Percentiles rank a stretch among this genome's conserved stretches.
Conservation (phyloP, 92 coral and sea anemone genomes). For the Palythoa grandis region DNA sequence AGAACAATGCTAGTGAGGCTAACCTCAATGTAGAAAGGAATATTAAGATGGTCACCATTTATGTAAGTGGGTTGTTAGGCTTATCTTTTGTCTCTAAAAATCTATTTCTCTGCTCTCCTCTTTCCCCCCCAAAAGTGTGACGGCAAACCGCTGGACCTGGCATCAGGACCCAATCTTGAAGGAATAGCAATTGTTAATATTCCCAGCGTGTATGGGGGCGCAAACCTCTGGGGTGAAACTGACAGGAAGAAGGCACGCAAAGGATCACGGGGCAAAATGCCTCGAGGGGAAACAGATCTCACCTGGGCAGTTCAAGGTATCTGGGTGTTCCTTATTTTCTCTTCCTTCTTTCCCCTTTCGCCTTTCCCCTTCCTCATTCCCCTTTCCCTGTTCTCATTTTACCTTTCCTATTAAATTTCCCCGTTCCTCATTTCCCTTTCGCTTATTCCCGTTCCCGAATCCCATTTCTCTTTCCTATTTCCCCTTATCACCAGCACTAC, state of each 20-base stretch:
- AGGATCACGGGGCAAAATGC: conserved; percentile 71
- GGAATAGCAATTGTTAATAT: conserved; percentile 97
- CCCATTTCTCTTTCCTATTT: too few species aligned
- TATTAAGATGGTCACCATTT: too few species aligned
- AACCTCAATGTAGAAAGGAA: too few species aligned
- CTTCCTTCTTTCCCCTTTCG: too few species aligned
- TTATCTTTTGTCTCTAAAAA: not conserved
- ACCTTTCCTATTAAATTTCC: too few species aligned
- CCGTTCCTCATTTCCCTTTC: too few species aligned
- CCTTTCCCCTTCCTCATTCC: too few species aligned
- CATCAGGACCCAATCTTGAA: conserved; percentile 84
- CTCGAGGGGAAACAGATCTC: conserved; percentile 78
- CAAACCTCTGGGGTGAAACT: conserved; percentile 99
- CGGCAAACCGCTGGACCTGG: conserved; percentile 75
- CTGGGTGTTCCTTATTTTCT: not conserved
- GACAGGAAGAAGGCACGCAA: conserved; percentile 95
- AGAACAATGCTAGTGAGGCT: too few species aligned
- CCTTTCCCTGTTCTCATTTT: too few species aligned
- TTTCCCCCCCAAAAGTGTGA: conserved; percentile 74
- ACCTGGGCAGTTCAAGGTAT: conserved; percentile 98
- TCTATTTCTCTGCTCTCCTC: not conserved
- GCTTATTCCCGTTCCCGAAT: too few species aligned
- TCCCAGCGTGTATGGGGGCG: conserved; percentile 98
- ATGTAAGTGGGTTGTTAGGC: not conserved
- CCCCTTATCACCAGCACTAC: too few species aligned